phyloP scores from a whole-genome alignment of 2,113 vertebrate genomes.

The Felis catus region DNA sequence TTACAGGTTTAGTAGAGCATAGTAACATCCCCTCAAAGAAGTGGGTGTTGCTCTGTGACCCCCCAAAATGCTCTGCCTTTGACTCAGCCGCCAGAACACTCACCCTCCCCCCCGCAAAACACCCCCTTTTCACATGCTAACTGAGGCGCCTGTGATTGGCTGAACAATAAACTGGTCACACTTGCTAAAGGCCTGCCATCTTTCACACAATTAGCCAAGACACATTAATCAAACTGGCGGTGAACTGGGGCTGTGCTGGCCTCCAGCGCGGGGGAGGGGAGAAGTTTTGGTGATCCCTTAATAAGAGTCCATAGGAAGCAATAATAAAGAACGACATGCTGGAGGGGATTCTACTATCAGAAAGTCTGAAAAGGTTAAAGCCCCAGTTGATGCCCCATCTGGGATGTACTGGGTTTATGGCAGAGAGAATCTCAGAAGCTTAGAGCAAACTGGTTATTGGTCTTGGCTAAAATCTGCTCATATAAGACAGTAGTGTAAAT shows the following conservation, averaged over 20 bases:
- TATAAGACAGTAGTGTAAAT: not conserved
- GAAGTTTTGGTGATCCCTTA: not conserved
- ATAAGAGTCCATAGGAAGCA: slow-evolving; percentile 9
- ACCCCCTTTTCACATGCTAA: slow-evolving; percentile 86
- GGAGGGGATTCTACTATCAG: not conserved
- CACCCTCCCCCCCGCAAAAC: slow-evolving; percentile 69
- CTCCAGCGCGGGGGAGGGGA: slow-evolving; percentile 65
- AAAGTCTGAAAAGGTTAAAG: not conserved
- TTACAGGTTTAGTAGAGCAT: slow-evolving; percentile 89
- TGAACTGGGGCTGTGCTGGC: slow-evolving; percentile 79
- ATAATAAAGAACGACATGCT: not conserved
- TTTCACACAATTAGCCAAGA: slow-evolving; percentile 88
- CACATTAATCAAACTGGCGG: slow-evolving; percentile 87
- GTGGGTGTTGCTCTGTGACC: slow-evolving; percentile 87
- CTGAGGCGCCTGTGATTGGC: slow-evolving; percentile 74
- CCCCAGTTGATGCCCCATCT: not conserved
- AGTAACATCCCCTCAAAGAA: slow-evolving; percentile 89
- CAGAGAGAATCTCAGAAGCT: not conserved
- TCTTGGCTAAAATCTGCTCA: slow-evolving; percentile 3
- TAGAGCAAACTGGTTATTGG: not conserved
- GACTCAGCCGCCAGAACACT: slow-evolving; percentile 82
- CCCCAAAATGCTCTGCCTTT: slow-evolving; percentile 85
- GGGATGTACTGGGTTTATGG: not conserved
- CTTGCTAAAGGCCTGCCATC: slow-evolving; percentile 84
- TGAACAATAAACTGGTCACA: slow-evolving; percentile 87